A percentile compares a stretch with the other conserved stretches of the same genome.
These are phyloP conservation scores for Netelia melanura DNA, from an alignment of 2,888 invertebrate species.

Conservation along the genomic window DNA sequence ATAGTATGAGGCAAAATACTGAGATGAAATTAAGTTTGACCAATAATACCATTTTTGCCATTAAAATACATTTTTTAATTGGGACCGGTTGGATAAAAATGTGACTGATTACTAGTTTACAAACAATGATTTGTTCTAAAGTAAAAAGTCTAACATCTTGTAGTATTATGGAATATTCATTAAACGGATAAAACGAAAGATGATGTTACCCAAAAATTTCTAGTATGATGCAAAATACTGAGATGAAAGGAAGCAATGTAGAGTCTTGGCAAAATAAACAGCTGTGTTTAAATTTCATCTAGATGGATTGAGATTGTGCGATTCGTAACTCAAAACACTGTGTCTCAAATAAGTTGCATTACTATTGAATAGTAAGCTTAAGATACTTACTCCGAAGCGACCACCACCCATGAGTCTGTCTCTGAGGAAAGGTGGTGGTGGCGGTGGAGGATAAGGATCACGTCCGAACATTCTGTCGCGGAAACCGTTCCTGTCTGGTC, in stretches of 20 bases:
- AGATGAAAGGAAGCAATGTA: neutral
- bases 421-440: slow-evolving; percentile 95
- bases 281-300: no score
- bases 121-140: no score
- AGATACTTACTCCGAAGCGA: slow-evolving; percentile 82
- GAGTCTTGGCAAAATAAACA: no score
- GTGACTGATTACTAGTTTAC: no score
- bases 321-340: no score
- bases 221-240: neutral
- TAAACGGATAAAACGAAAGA: slow-evolving; percentile 22
- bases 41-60: no score
- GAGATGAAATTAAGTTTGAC: no score
- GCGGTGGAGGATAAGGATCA: slow-evolving; percentile 96
- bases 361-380: neutral
- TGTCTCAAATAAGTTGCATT: no score
- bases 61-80: no score
- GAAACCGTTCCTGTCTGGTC: slow-evolving; percentile 92
- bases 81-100: no score
- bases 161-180: neutral
- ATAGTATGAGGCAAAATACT: no score
- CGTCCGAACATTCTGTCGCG: slow-evolving; percentile 95
- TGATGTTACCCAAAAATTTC: neutral
- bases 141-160: neutral
- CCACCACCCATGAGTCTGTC: slow-evolving; percentile 95
- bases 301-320: no score